Percentiles rank a stretch among this genome's conserved stretches.
Evolutionary conservation across 2,113 vertebrate genomes (phyloP).

Genomic region (Monopterus albus): DNA sequence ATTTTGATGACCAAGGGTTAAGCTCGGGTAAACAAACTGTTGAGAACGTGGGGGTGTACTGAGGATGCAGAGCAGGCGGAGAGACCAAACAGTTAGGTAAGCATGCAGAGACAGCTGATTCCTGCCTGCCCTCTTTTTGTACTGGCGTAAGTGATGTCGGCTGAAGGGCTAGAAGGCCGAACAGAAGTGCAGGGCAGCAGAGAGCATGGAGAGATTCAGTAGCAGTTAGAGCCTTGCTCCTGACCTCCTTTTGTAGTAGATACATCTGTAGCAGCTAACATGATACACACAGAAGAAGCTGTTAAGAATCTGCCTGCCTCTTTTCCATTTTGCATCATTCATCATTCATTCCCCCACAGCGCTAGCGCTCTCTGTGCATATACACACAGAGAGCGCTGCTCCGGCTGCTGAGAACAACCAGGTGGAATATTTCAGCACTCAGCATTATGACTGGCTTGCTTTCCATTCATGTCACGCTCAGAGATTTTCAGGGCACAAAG

Average conservation of each 20-base stretch:
- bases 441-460: slow-evolving; percentile 52
- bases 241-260: slow-evolving; percentile 55
- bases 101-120: slow-evolving; percentile 20
- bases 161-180: slow-evolving; percentile 13
- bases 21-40: slow-evolving; percentile 48
- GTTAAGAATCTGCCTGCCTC: slow-evolving; percentile 42
- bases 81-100: not conserved
- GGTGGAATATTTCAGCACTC: slow-evolving; percentile 56
- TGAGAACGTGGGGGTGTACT: slow-evolving; percentile 7
- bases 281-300: slow-evolving; percentile 37
- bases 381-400: not conserved
- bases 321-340: slow-evolving; percentile 68
- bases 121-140: slow-evolving; percentile 39
- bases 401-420: slow-evolving; percentile 2
- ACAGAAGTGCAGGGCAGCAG: slow-evolving; percentile 3
- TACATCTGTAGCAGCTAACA: slow-evolving; percentile 40
- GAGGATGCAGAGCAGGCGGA: slow-evolving; percentile 9
- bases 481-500: slow-evolving; percentile 63
- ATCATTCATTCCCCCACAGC: slow-evolving; percentile 9
- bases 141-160: slow-evolving; percentile 13
- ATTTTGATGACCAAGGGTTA: slow-evolving; percentile 56
- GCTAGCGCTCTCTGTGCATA: not conserved
- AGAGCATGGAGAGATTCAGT: slow-evolving; percentile 7
- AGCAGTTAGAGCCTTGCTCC: slow-evolving; percentile 18
- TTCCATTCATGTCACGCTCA: slow-evolving; percentile 56